Evolutionary conservation across 2,888 invertebrate species (phyloP).

Genomic region (Palloptera scutellata): DNA sequence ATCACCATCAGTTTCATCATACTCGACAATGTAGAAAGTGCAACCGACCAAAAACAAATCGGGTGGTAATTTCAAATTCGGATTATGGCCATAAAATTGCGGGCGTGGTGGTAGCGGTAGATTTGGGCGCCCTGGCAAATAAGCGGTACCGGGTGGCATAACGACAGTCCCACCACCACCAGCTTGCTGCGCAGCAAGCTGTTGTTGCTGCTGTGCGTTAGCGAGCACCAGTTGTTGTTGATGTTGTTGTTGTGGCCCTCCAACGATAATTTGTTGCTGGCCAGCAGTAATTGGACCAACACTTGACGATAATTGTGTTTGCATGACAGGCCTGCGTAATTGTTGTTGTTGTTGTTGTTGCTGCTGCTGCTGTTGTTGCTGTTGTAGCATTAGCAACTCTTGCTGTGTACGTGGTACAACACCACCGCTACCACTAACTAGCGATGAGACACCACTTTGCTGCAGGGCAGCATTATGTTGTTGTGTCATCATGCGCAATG

Average conservation of each 20-base stretch:
- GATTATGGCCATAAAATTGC: conserved; percentile 93
- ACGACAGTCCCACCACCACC: conserved; percentile 45
- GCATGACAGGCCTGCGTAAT: conserved; percentile 62
- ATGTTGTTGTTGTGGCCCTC: conserved; percentile 33
- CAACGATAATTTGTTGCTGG: conserved; percentile 53
- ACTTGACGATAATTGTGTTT: conserved; percentile 47
- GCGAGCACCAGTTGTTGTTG: conserved; percentile 43
- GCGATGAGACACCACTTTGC: conserved; percentile 50
- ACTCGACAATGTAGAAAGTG: conserved; percentile 88
- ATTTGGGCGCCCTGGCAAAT: conserved; percentile 62
- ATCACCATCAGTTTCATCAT: conserved; percentile 73
- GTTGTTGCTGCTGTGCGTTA: conserved; percentile 39
- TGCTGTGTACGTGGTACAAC: conserved; percentile 61
- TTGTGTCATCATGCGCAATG: conserved; percentile 82
- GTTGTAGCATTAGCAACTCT: conserved; percentile 68
- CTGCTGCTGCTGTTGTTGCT: conserved; percentile 66
- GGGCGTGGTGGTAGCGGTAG: conserved; percentile 70
- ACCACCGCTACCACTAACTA: conserved; percentile 58
- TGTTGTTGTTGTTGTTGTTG: conserved; percentile 65
- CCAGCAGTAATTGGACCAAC: conserved; percentile 46
- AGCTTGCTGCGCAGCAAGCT: conserved; percentile 40
- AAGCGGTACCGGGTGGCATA: conserved; percentile 63
- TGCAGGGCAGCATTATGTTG: conserved; percentile 76
- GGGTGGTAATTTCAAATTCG: conserved; percentile 85
- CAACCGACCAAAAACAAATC: conserved; percentile 92